Base-by-base conservation (phyloP, 2,113 vertebrate genomes). In the Cnemophilus loriae region DNA sequence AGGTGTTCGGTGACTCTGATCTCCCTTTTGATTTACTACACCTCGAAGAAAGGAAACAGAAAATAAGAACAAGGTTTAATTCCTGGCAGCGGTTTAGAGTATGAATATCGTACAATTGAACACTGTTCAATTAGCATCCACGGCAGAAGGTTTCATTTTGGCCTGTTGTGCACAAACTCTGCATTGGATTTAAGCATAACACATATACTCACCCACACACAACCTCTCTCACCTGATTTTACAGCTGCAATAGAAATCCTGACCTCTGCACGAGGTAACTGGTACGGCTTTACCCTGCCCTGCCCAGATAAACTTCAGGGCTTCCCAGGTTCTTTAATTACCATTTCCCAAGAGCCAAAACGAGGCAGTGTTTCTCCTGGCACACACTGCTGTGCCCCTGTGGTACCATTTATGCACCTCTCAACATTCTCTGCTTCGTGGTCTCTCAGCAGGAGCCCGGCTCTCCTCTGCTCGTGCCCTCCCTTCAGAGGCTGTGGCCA, bases 381-480 rank as follows among this genome's bases (percentile, higher is more conserved):
- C 55, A 65, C 26, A n/a, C 17, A 2, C 68, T 49, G 49, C 41
- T n/a, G 46, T 20, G 9, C 33, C 57, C 50, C 35, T 46, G 13
- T 3, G 8, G 46, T 7, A 3, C 7, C 3, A 1, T 18, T 70
- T 5, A 12, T 1, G 9, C 1, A 0, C 5, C 30, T 64, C 82
- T 28, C 49, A 26, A 6, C 7, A 17, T 26, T 7, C 49, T 42
- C 59, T 68, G 82, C 77, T 22, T 19, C 39, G 60, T 3, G 3
- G 4, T 15, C 21, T 59, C 52, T 37, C 35, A 12, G 52, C 17
- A 23, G 0, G 0, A 26, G 39, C 44, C 49, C 53, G 39, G 73
- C 63, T 56, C 65, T 63, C 33, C 55, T 41, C n/a, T 33, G 33
- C 68, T 74, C 15, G 2, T 30, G 30, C 17, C 52, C 22, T 60